phyloP scores from a whole-genome alignment of 2,797 vertebrate species.

The Phrynocephalus vlangalii region DNA sequence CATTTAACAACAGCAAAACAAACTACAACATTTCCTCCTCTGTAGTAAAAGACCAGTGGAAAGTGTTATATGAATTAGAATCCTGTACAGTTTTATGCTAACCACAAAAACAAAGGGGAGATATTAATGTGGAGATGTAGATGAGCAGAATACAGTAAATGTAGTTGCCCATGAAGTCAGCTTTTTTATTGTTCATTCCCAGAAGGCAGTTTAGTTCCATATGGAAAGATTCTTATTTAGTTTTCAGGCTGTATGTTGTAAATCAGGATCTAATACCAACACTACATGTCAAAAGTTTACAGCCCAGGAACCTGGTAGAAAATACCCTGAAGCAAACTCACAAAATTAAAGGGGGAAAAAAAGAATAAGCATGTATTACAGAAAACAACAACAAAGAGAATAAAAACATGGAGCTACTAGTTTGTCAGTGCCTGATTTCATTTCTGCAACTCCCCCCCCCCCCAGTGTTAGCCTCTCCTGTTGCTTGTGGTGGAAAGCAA shows the following conservation, averaged over 20 bases:
- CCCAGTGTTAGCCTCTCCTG: too few species aligned
- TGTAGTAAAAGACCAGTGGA: constrained; percentile 13
- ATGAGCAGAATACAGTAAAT: constrained; percentile 11
- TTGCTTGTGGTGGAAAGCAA: too few species aligned
- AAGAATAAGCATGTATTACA: not conserved
- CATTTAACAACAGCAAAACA: not conserved
- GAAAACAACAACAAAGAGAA: not conserved
- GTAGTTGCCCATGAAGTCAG: not conserved
- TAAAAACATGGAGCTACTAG: not conserved
- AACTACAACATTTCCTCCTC: not conserved
- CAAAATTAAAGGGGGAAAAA: constrained; percentile 37
- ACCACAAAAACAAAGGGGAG: constrained; percentile 18
- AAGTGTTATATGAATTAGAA: not conserved
- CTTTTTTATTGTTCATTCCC: not conserved
- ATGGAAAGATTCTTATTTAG: constrained; percentile 9
- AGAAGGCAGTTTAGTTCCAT: constrained; percentile 11
- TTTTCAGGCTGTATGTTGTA: constrained; percentile 10
- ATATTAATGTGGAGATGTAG: constrained; percentile 26
- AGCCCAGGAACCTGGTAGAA: constrained; percentile 31
- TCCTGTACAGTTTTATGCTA: constrained; percentile 37
- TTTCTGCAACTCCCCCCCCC: not conserved
- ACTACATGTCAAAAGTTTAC: constrained; percentile 30
- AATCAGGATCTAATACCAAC: constrained; percentile 36
- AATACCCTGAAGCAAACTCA: constrained; percentile 28
- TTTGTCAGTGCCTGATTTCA: not conserved